A percentile compares a stretch with the other conserved stretches of the same genome.
These are phyloP conservation scores for Triplophysa dalaica DNA, from an alignment of 2,113 vertebrate species.

Conservation along the genomic window DNA sequence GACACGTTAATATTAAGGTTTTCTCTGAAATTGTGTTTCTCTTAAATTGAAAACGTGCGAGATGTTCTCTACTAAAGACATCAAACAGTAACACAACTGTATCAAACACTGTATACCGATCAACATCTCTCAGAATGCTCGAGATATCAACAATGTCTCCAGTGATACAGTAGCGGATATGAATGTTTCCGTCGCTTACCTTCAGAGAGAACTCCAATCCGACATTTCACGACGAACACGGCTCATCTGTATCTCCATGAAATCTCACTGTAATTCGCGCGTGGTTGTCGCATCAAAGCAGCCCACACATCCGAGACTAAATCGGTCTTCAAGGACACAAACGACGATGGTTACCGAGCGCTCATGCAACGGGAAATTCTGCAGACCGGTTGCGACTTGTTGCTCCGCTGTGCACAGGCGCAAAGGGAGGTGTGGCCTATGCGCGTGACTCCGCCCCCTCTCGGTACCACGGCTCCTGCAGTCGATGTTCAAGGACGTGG, in stretches of 20 bases:
- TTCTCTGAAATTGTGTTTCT: too few relatives aligned
- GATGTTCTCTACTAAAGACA: not conserved
- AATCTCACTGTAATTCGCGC: not conserved
- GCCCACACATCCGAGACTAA: not conserved
- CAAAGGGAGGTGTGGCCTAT: conserved; percentile 1
- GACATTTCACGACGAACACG: conserved; percentile 10
- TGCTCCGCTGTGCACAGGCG: conserved; percentile 14
- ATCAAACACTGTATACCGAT: too few relatives aligned
- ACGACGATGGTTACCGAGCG: not conserved
- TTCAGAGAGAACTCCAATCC: conserved; percentile 30
- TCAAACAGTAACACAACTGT: too few relatives aligned
- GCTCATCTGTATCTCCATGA: not conserved
- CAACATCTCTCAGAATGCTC: too few relatives aligned
- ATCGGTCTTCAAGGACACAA: not conserved
- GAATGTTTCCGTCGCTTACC: conserved; percentile 7
- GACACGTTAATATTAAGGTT: too few relatives aligned
- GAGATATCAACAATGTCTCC: not conserved
- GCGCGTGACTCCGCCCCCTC: not conserved
- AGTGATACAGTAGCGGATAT: not conserved
- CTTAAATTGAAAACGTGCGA: conserved; percentile 15
- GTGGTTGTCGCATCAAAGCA: not conserved
- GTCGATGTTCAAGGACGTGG: not conserved
- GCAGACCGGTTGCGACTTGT: conserved; percentile 33
- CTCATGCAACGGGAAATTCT: not conserved
- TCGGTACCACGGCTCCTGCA: not conserved